Percentiles rank a stretch among this genome's conserved stretches.
Evolutionary conservation across 2,113 vertebrate genomes (phyloP).

Genomic region (Puma concolor): DNA sequence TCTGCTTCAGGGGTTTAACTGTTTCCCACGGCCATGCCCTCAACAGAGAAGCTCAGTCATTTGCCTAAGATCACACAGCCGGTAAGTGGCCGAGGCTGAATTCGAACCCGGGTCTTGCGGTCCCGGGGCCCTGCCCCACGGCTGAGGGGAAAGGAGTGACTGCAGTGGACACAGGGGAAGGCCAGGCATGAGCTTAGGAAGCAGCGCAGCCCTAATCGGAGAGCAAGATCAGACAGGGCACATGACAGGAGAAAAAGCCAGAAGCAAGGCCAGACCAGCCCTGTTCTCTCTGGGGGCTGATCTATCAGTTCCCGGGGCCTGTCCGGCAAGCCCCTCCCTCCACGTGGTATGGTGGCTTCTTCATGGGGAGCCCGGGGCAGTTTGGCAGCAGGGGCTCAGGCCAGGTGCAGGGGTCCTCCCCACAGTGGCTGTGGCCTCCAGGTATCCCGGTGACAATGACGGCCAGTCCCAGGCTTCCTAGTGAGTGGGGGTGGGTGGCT

Average conservation of each 20-base stretch:
- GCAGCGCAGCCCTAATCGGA: not conserved
- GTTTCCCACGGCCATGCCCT: not conserved
- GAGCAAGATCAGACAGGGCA: not conserved
- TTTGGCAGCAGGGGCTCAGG: not conserved
- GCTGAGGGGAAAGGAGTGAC: not conserved
- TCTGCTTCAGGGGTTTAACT: not conserved
- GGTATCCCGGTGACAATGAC: accelerated
- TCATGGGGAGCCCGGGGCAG: not conserved
- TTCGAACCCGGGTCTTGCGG: not conserved
- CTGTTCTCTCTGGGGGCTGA: not conserved
- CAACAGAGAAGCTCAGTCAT: not conserved
- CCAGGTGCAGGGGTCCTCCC: not conserved
- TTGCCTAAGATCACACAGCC: not conserved
- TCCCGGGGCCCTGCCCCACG: not conserved
- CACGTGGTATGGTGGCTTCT: not conserved
- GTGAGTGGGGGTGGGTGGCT: accelerated
- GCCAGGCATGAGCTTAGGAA: not conserved
- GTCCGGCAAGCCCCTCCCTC: not conserved
- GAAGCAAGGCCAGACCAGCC: not conserved
- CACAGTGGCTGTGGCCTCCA: not conserved
- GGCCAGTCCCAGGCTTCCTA: not conserved
- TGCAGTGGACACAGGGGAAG: accelerated
- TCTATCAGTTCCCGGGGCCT: not conserved
- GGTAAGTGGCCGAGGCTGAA: not conserved
- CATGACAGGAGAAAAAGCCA: not conserved